Conservation (phyloP, 2,797 vertebrate genomes). For the Cuculus canorus region DNA sequence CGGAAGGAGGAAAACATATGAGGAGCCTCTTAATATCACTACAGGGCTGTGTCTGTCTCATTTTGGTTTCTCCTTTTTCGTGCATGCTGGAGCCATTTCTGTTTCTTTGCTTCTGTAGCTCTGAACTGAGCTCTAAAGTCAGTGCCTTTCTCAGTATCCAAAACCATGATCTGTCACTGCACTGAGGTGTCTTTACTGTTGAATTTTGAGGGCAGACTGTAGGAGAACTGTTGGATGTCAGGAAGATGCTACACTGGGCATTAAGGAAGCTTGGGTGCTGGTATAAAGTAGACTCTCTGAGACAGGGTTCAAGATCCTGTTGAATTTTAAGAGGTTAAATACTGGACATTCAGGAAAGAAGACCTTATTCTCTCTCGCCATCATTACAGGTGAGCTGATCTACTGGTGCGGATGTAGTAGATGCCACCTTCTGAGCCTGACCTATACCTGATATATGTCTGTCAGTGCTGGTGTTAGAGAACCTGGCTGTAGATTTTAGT, state of each 20-base stretch:
- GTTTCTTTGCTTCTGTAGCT: background rate
- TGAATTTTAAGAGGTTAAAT: background rate
- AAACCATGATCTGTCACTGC: background rate
- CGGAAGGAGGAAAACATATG: background rate
- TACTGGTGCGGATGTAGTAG: background rate
- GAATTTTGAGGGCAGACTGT: background rate
- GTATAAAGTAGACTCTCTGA: background rate
- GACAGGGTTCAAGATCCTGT: background rate
- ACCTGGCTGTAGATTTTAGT: background rate
- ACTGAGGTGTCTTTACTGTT: background rate
- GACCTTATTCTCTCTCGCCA: background rate
- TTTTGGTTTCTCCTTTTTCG: background rate
- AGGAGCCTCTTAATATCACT: background rate
- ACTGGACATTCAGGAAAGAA: background rate
- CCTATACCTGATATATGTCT: fast-evolving
- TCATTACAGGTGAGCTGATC: background rate
- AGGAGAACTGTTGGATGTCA: background rate
- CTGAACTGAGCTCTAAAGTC: background rate
- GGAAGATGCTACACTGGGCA: fast-evolving
- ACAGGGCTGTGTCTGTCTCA: background rate
- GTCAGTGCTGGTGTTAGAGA: background rate
- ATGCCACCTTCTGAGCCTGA: background rate
- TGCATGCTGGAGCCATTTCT: background rate
- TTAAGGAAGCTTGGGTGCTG: background rate
- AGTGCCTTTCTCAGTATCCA: background rate